Base-by-base conservation (phyloP, 2,797 vertebrate species). In the Alectoris magna region DNA sequence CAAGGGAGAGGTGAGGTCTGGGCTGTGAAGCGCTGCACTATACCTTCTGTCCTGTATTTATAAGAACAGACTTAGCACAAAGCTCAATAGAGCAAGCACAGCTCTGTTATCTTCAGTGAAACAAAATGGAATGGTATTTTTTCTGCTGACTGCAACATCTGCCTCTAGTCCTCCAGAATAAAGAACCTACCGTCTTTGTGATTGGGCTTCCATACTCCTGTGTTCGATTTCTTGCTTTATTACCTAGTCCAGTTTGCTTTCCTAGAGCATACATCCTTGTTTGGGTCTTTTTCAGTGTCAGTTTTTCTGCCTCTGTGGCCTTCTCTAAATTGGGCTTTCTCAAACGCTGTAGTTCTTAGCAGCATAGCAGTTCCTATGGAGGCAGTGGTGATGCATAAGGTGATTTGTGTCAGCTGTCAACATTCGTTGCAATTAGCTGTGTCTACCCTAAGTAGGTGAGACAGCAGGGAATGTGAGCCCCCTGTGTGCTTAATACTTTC, bases 211-310 rank as follows among this genome's bases (percentile, higher is more conserved):
- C 23, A n/a, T n/a, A 76, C 29, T 87, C 46, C 84, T 60, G 11
- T 86, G 44, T 62, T 79, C 24, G 34, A n/a, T 62, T 88, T 88
- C 63, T 88, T 79, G 58, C 58, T 92, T 94, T 90, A 79, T 90
- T 77, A 55, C 62, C 31, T 77, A 71, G 53, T 90, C 44, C 58
- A 55, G 53, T 71, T 81, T 70, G 60, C 18, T 95, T 90, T 95
- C 46, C 62, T 71, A 9, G 67, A 84, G 71, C 18, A 86, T 16
- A 31, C 23, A 39, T 73, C 73, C 29, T 89, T 78, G 27, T 89
- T 88, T 78, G 68, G 22, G 16, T 84, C 53, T 41, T 14, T 14
- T 69, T 88, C 43, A 43, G 56, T 48, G 34, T 78, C 59, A 67
- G 2, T 0, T 53, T 18, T 93, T 81, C 58, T 74, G 43, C 31